Conservation (phyloP, 2,888 invertebrate species). For the Temnothorax rugatulus region DNA sequence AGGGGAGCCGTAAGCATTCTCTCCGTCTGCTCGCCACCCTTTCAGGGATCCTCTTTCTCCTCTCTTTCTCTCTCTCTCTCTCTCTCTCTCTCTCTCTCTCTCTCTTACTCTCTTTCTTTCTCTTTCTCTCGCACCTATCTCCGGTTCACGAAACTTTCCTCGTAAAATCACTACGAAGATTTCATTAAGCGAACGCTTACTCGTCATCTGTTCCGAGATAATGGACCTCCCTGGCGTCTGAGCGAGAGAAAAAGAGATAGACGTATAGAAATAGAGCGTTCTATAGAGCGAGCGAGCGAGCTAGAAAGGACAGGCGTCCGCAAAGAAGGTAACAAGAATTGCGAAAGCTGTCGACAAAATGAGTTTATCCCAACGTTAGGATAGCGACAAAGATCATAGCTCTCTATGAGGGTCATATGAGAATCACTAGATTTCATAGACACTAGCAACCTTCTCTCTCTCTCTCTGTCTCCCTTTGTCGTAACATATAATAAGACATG, state of each 20-base stretch:
- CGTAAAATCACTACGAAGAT: conserved; percentile 80
- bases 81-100: conserved; percentile 14
- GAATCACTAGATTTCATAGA: conserved; percentile 28
- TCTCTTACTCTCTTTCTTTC: conserved; percentile 27
- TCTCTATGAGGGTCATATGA: conserved; percentile 34
- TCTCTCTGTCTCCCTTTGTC: not conserved
- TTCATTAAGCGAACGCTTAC: conserved; percentile 79
- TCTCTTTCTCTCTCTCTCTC: conserved; percentile 21
- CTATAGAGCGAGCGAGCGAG: conserved; percentile 34
- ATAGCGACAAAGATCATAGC: conserved; percentile 49
- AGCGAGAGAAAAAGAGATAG: conserved; percentile 37
- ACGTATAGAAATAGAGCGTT: conserved; percentile 33
- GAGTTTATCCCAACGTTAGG: conserved; percentile 66
- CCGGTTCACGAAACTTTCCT: conserved; percentile 76
- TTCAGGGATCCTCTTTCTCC: not conserved
- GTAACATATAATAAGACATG: not conserved
- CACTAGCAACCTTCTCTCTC: not conserved
- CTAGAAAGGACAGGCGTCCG: conserved; percentile 42
- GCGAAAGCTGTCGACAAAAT: conserved; percentile 58
- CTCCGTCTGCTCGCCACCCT: conserved; percentile 29
- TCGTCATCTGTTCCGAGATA: conserved; percentile 77
- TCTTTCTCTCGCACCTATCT: conserved; percentile 54
- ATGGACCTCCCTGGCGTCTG: conserved; percentile 70
- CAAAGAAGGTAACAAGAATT: conserved; percentile 67
- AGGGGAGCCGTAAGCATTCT: conserved; percentile 53